phyloP scores from a whole-genome alignment of 2,888 invertebrate genomes.

The Plebejus melissa region DNA sequence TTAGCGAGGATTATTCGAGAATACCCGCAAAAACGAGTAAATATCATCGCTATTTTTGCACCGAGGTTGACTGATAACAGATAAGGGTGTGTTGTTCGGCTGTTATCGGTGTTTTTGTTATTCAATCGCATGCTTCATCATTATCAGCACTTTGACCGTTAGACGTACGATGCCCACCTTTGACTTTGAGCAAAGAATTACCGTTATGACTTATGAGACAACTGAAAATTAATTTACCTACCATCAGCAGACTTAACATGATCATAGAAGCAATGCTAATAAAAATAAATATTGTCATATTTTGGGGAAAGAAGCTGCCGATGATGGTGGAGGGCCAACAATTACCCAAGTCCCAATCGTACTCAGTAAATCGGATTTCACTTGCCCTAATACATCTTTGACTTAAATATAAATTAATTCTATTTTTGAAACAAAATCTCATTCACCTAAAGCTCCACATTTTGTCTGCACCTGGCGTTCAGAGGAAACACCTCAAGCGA shows the following conservation, averaged over 20 bases:
- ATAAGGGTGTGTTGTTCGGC: neutral
- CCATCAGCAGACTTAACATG: neutral
- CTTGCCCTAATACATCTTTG: too few relatives aligned
- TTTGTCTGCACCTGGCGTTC: neutral
- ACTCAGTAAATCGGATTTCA: too few relatives aligned
- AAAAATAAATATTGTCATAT: too few relatives aligned
- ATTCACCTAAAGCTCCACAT: neutral
- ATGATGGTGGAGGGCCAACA: too few relatives aligned
- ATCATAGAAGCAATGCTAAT: too few relatives aligned
- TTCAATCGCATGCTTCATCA: neutral
- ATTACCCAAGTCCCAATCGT: neutral
- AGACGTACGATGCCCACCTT: neutral
- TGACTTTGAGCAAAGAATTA: neutral
- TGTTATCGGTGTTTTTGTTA: neutral
- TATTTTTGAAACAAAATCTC: neutral
- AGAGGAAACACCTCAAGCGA: neutral
- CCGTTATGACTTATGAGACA: neutral
- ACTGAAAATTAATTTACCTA: too few relatives aligned
- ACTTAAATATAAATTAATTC: neutral
- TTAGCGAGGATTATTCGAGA: neutral
- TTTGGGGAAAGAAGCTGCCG: too few relatives aligned
- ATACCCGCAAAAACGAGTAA: neutral
- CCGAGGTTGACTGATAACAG: conserved; percentile 11
- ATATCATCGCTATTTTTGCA: conserved; percentile 7
- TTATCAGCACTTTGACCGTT: neutral